Evolutionary conservation across 2,888 invertebrate species (phyloP), one percentile per base, ranked within the genome.

Genomic region (Clusia tigrina): DNA sequence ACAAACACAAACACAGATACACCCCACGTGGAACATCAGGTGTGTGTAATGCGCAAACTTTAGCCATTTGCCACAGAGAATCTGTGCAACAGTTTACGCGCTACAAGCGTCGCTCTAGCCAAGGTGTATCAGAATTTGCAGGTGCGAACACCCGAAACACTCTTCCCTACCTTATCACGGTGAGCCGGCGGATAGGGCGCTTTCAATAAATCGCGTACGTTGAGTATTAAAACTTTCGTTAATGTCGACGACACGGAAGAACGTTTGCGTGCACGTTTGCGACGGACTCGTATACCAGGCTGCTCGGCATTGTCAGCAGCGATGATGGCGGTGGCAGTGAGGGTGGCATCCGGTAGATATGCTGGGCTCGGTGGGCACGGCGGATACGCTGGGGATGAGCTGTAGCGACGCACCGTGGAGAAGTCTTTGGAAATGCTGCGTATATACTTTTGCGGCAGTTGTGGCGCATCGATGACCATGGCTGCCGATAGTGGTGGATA

Each of bases 191-290:
- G 63, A 62, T 79, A 67, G 55, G 79, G 70, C 26, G 69, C 72
- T 68, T 69, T 77, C 62, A 83, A 71, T 71, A 83, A 79, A 76
- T 83, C 83, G 54, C 79, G 78, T 56, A 82, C 83, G 69, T 82
- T 83, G 59, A 83, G 76, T 70, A 83, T 78, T 61, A 83, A 75
- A 66, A 81, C 79, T 76, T 80, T 82, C 15, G 81, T 78, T 18
- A 83, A 70, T n/a, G 81, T 81, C 66, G 82, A 81, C 26, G 82
- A 81, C 60, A 79, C 74, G 2, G 83, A 81, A 24, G 81, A 81
- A 60, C 81, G 78, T 66, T 83, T 81, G 17, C 82, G 79, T 64
- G 73, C 68, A 62, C 72, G 72, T 37, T 70, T 67, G 2, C 56
- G 38, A 0, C 77, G 71, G 54, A 71, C 71, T 2, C 74, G 76